A percentile compares a stretch with the other conserved stretches of the same genome.
These are phyloP conservation scores for Phacellophora camtschatica DNA, from an alignment of 30 jellyfish, hydroid and myxozoan species.

Conservation along the genomic window DNA sequence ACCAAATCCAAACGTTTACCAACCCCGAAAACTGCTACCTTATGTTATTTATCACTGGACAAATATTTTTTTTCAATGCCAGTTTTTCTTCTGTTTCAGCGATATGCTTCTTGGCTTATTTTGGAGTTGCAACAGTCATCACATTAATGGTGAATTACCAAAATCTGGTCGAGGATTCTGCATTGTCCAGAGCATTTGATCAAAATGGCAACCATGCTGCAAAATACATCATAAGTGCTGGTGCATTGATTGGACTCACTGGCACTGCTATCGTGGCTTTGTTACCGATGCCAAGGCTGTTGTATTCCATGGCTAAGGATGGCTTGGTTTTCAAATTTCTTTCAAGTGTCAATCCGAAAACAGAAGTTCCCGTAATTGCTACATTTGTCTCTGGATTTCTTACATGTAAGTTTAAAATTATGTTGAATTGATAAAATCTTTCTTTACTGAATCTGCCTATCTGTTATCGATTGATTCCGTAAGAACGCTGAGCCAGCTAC, in stretches of 20 bases:
- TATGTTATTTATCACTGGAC: too few relatives aligned
- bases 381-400: conserved; percentile 73
- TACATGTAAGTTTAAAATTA: conserved; percentile 48
- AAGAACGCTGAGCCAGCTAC: too few relatives aligned
- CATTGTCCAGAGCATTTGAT: conserved; percentile 83
- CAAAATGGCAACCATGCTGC: conserved; percentile 67
- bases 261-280: conserved; percentile 79
- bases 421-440: neutral
- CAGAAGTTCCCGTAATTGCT: conserved; percentile 80
- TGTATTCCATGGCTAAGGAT: conserved; percentile 90
- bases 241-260: conserved; percentile 82
- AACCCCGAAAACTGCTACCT: too few relatives aligned
- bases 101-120: conserved; percentile 88
- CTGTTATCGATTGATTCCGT: neutral
- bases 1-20: too few relatives aligned
- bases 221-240: conserved; percentile 75
- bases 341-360: conserved; percentile 38
- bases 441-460: neutral
- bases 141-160: conserved; percentile 81
- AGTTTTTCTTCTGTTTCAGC: conserved; percentile 30
- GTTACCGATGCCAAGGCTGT: conserved; percentile 86
- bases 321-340: conserved; percentile 71
- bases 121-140: conserved; percentile 80
- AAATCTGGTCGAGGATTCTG: conserved; percentile 73
- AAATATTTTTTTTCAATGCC: too few relatives aligned